phyloP scores from a whole-genome alignment of 1,140 invertebrate species.

The Marisa cornuarietis region DNA sequence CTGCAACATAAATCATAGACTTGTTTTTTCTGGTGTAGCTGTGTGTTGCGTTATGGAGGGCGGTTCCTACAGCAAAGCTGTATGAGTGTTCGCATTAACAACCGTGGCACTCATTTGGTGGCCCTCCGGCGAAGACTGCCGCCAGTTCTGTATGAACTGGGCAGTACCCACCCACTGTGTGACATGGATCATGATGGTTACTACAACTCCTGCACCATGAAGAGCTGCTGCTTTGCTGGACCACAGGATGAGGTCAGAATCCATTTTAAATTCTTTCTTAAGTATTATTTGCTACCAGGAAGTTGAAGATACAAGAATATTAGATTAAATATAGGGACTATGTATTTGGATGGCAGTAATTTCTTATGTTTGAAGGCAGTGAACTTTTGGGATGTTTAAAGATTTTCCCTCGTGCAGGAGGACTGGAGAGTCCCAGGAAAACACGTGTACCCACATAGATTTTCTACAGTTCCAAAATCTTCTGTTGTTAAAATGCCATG shows the following conservation, averaged over 20 bases:
- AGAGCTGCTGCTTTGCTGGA: constrained; percentile 94
- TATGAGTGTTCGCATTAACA: constrained; percentile 91
- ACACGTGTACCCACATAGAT: no score
- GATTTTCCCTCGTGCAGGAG: no score
- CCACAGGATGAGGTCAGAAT: constrained; percentile 74
- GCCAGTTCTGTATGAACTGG: constrained; percentile 81
- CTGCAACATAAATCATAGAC: not conserved
- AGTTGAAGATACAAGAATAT: no score
- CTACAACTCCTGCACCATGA: constrained; percentile 97
- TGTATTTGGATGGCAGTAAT: no score
- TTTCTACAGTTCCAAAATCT: no score
- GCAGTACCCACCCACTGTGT: constrained; percentile 75
- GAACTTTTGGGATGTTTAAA: no score
- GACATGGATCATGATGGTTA: constrained; percentile 92
- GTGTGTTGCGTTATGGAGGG: constrained; percentile 75
- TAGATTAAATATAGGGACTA: no score
- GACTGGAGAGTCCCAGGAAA: no score
- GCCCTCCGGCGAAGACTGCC: constrained; percentile 83
- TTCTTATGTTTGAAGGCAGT: no score
- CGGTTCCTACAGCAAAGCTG: constrained; percentile 77
- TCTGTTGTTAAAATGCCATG: no score
- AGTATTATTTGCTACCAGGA: no score
- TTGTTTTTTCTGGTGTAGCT: constrained; percentile 50
- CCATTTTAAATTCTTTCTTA: constrained; percentile 1
- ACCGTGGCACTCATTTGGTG: constrained; percentile 80